Conservation (phyloP, 2,113 vertebrate species). For the Pachypanchax playfairii region DNA sequence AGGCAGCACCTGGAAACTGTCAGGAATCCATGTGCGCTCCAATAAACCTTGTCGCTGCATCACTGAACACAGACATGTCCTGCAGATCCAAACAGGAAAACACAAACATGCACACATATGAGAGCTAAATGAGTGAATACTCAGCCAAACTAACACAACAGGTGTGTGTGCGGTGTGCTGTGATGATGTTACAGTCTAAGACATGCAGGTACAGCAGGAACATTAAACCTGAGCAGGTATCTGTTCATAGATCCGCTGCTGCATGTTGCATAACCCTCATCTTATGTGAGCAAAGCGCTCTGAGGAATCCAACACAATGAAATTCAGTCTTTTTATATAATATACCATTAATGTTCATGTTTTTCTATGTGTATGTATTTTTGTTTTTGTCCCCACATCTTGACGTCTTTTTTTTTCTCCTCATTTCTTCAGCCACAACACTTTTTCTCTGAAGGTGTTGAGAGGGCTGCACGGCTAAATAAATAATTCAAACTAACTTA, state of each 20-base stretch:
- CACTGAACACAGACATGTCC: conserved; percentile 25
- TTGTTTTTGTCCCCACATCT: too few relatives aligned
- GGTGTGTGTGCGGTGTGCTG: conserved; percentile 24
- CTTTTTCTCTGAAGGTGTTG: not conserved
- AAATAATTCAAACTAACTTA: conserved; percentile 33
- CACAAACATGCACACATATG: conserved; percentile 4
- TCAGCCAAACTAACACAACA: conserved; percentile 5
- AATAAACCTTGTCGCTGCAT: conserved; percentile 36
- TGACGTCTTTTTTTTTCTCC: too few relatives aligned
- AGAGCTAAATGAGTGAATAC: too few relatives aligned
- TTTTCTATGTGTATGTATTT: too few relatives aligned
- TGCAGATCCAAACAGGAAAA: conserved; percentile 40
- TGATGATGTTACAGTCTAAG: conserved; percentile 1
- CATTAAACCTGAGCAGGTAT: not conserved
- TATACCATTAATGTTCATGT: too few relatives aligned
- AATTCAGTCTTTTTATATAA: too few relatives aligned
- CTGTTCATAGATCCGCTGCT: not conserved
- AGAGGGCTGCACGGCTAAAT: conserved; percentile 1
- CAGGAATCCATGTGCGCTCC: conserved; percentile 23
- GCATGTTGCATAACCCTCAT: not conserved
- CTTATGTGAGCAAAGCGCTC: too few relatives aligned
- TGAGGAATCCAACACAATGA: too few relatives aligned
- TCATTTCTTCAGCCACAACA: not conserved
- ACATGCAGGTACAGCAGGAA: conserved; percentile 2
- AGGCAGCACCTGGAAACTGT: conserved; percentile 11